Evolutionary conservation across 2,888 invertebrate genomes (phyloP).

Genomic region (Capitulum mitella): DNA sequence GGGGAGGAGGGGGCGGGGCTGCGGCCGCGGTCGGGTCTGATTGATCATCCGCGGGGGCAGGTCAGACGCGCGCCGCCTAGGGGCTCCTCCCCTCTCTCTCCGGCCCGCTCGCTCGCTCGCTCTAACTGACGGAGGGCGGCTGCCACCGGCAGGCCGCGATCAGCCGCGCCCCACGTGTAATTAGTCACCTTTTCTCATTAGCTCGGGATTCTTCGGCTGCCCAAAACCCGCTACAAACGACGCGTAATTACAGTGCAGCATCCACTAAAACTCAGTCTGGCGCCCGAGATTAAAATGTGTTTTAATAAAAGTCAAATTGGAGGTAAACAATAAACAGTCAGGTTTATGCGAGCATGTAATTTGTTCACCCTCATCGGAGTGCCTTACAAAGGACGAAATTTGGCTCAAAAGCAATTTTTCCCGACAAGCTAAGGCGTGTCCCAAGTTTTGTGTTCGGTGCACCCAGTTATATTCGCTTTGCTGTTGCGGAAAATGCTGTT

Average conservation of each 20-base stretch:
- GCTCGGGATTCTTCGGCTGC: conserved; percentile 18
- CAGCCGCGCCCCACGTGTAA: not conserved
- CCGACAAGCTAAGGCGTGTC: no score
- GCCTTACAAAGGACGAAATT: no score
- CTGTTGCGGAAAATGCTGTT: no score
- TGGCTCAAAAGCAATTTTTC: no score
- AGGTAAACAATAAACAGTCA: not conserved
- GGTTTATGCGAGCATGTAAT: not conserved
- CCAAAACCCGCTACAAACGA: not conserved
- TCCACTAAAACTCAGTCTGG: not conserved
- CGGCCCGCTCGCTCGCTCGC: no score
- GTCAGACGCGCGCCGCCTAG: conserved; percentile 11
- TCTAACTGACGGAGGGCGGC: not conserved
- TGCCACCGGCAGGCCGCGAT: not conserved
- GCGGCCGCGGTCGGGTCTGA: not conserved
- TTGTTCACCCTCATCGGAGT: not conserved
- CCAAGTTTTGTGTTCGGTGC: no score
- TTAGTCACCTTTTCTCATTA: conserved; percentile 23
- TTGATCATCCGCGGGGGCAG: not conserved
- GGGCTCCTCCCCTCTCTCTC: not conserved
- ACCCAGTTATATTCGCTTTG: no score
- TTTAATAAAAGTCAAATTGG: conserved; percentile 1
- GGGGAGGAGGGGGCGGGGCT: not conserved
- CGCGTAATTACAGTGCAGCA: conserved; percentile 12
- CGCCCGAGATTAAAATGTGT: not conserved